phyloP scores from a whole-genome alignment of 2,113 vertebrate species.

The Turnix velox region DNA sequence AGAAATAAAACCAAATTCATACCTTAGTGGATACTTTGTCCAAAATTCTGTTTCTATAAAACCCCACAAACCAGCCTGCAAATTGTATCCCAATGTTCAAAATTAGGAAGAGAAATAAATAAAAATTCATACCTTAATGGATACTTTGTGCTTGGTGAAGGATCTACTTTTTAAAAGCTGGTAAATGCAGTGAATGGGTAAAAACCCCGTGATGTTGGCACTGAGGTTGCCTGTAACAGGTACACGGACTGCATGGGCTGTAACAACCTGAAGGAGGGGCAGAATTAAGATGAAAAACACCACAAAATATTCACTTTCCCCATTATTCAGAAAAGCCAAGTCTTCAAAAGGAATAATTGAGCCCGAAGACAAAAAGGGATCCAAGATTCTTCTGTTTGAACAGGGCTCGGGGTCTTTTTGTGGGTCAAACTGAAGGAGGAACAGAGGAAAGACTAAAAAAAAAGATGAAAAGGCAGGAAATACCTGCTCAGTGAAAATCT shows the following conservation, averaged over 20 bases:
- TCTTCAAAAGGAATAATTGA: background rate
- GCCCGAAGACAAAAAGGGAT: background rate
- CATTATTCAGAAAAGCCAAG: background rate
- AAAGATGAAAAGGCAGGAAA: background rate
- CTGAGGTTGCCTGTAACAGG: constrained; percentile 93
- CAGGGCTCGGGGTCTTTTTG: background rate
- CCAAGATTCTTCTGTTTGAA: background rate
- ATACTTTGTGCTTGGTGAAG: constrained; percentile 99
- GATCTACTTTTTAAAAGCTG: constrained; percentile 94
- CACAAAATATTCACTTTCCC: background rate
- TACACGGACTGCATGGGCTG: constrained; percentile 94
- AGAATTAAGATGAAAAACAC: background rate
- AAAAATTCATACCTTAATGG: constrained; percentile 86
- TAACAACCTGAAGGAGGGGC: constrained; percentile 83
- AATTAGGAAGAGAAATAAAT: background rate
- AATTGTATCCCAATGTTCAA: background rate
- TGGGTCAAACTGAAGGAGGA: background rate
- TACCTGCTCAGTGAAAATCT: constrained; percentile 99
- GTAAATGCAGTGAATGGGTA: constrained; percentile 98
- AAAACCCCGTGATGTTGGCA: constrained; percentile 95
- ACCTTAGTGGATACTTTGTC: constrained; percentile 99
- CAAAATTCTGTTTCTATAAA: background rate
- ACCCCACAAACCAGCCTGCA: background rate
- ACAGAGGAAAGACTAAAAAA: background rate
- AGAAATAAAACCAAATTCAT: background rate